A percentile compares a stretch with the other conserved stretches of the same genome.
Evolutionary conservation across 2,113 vertebrate species (phyloP).

Genomic region (Spea bombifrons): DNA sequence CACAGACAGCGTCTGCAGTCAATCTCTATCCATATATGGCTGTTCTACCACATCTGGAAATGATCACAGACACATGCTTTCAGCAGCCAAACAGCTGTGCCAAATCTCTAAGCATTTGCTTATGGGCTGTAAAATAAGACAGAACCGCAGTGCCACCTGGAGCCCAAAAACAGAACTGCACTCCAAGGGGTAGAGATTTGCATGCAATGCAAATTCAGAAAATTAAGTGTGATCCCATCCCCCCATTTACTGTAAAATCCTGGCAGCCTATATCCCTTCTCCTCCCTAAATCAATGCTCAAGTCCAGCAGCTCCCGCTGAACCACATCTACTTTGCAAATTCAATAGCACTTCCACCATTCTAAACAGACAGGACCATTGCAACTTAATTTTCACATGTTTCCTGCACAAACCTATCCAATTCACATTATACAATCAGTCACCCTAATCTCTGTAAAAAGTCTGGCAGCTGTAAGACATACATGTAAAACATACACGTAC

Average conservation of each 20-base stretch:
- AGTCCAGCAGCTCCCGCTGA: background rate
- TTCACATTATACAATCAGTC: no score
- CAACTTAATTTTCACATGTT: no score
- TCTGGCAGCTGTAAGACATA: background rate
- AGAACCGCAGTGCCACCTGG: conserved; percentile 35
- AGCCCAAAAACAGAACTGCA: conserved; percentile 1
- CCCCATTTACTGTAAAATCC: background rate
- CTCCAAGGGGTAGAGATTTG: no score
- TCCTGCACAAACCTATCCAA: no score
- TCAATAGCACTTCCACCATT: no score
- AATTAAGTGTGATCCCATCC: background rate
- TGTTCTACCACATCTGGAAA: conserved; percentile 50
- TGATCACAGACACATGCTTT: conserved; percentile 49
- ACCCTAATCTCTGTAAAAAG: background rate
- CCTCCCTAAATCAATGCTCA: conserved; percentile 2
- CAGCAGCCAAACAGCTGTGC: conserved; percentile 45
- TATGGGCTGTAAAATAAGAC: background rate
- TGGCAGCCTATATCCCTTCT: background rate
- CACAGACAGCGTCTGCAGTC: conserved; percentile 39
- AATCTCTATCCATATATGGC: conserved; percentile 49
- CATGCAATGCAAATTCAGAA: no score
- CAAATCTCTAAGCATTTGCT: conserved; percentile 31
- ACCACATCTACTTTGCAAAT: background rate
- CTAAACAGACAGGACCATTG: no score
- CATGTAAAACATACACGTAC: conserved; percentile 2